Percentiles rank a stretch among this genome's conserved stretches.
phyloP scores from a whole-genome alignment of 2,797 vertebrate genomes.

The Steatocranus sp. region DNA sequence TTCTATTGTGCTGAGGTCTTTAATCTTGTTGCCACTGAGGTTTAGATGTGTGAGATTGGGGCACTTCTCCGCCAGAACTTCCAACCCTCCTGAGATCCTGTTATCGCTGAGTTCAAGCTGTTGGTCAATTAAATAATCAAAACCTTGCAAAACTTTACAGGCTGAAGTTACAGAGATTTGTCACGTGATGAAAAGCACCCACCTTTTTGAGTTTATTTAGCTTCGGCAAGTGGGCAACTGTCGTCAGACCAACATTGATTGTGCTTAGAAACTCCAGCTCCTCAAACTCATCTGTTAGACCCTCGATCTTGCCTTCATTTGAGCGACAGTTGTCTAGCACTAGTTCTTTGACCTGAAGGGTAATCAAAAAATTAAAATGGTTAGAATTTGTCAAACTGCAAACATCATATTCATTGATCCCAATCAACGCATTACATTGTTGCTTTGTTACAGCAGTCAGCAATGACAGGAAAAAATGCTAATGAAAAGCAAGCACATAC shows the following conservation, averaged over 20 bases:
- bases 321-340: slow-evolving; percentile 98
- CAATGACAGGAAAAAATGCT: not conserved
- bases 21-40: slow-evolving; percentile 99
- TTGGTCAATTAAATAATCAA: slow-evolving; percentile 12
- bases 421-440: not conserved
- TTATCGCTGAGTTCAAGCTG: slow-evolving; percentile 99
- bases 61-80: slow-evolving; percentile 96
- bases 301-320: slow-evolving; percentile 94
- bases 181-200: not conserved
- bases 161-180: not conserved
- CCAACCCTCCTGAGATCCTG: slow-evolving; percentile 98
- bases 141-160: not conserved
- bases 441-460: not conserved
- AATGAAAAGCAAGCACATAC: not conserved
- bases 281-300: slow-evolving; percentile 95
- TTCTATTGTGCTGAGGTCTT: slow-evolving; percentile 99
- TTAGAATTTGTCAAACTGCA: not conserved
- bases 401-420: not conserved
- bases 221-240: slow-evolving; percentile 95
- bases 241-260: slow-evolving; percentile 95
- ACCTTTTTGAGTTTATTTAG: slow-evolving; percentile 99
- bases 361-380: not conserved
- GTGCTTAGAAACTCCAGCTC: slow-evolving; percentile 98
- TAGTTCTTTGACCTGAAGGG: slow-evolving; percentile 91
- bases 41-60: slow-evolving; percentile 99